These are phyloP conservation scores for Coregonus sp. DNA, from an alignment of 2,797 vertebrate species.

Conservation along the genomic window DNA sequence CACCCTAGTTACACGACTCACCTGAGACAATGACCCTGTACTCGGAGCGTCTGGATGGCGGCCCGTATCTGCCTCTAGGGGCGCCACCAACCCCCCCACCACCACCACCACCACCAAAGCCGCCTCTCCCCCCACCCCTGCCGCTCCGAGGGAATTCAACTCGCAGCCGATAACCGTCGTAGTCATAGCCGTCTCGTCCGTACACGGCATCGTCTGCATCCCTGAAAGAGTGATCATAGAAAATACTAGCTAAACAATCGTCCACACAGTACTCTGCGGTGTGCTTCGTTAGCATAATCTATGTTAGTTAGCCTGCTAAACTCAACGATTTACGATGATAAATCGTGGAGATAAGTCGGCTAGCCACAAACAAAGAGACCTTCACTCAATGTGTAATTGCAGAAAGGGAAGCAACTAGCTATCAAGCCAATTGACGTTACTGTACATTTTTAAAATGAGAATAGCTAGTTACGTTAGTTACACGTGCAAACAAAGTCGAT, in stretches of 20 bases:
- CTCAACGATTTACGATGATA: background rate
- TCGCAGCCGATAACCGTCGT: conserved; percentile 88
- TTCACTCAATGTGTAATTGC: too few species aligned
- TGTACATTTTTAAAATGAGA: too few species aligned
- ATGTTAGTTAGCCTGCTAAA: conserved; percentile 28
- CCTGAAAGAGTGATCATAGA: conserved; percentile 56
- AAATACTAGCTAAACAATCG: background rate
- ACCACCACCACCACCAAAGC: conserved; percentile 72
- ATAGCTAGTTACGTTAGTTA: too few species aligned
- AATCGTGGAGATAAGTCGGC: too few species aligned
- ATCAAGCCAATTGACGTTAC: too few species aligned
- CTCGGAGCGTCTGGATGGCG: conserved; percentile 89
- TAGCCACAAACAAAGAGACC: too few species aligned
- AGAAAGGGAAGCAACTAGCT: too few species aligned
- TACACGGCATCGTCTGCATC: conserved; percentile 86
- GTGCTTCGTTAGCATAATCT: conserved; percentile 1
- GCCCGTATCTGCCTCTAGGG: conserved; percentile 85
- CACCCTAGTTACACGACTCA: conserved; percentile 42
- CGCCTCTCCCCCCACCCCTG: conserved; percentile 73
- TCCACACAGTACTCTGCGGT: background rate
- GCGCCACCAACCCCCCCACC: conserved; percentile 75
- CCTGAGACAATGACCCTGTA: conserved; percentile 93
- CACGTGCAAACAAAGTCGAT: background rate
- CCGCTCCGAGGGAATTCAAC: conserved; percentile 90
- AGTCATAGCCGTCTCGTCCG: conserved; percentile 86